Evolutionary conservation across 1,140 invertebrate genomes (phyloP).

Genomic region (Manduca sexta): DNA sequence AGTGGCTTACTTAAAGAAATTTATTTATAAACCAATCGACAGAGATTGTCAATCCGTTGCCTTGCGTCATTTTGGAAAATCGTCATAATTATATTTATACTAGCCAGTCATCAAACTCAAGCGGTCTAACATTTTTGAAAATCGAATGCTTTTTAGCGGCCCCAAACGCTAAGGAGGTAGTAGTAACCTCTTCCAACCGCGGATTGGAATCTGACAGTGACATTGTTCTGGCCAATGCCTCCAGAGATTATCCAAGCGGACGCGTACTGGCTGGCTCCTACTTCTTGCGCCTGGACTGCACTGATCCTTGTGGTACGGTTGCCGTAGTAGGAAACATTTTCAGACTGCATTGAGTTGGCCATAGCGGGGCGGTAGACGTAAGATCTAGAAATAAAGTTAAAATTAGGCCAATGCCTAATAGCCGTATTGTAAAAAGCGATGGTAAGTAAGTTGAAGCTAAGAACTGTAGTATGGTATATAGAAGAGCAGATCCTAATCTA

Average conservation of each 20-base stretch:
- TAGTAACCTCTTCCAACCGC: not conserved
- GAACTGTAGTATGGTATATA: no score
- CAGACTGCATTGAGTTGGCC: not conserved
- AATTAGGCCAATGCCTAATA: no score
- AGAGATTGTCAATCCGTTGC: no score
- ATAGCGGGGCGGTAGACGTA: not conserved
- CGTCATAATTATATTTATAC: no score
- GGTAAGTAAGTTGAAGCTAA: not conserved
- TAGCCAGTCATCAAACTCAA: no score
- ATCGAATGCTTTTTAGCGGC: not conserved
- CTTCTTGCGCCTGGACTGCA: conserved; percentile 1
- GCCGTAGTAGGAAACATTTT: not conserved
- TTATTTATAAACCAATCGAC: no score
- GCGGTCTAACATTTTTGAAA: no score
- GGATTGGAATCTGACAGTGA: not conserved
- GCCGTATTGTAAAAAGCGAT: not conserved
- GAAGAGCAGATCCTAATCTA: no score
- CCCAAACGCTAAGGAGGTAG: not conserved
- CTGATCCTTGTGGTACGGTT: not conserved
- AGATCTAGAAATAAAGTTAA: not conserved
- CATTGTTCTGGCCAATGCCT: conserved; percentile 10
- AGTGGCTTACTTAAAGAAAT: no score
- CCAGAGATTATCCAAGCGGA: conserved; percentile 4
- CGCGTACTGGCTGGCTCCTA: not conserved
- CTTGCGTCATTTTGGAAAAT: no score